These are phyloP conservation scores for Sicus ferrugineus DNA, from an alignment of 2,888 invertebrate species.

Conservation along the genomic window DNA sequence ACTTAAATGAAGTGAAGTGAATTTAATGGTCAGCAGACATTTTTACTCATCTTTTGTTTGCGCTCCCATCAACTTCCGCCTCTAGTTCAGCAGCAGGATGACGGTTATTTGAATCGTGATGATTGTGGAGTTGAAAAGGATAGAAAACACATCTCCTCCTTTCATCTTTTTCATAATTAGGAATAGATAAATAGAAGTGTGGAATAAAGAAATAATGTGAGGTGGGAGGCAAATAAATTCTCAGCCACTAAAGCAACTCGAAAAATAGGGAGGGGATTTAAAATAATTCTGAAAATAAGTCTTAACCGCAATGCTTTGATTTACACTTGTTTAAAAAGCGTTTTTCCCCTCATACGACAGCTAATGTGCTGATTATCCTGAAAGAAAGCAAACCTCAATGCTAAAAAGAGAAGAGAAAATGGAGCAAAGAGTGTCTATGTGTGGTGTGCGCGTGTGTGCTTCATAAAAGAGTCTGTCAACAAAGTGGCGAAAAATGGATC, in stretches of 20 bases:
- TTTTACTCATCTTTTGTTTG: slow-evolving; percentile 14
- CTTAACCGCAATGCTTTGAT: too few species aligned
- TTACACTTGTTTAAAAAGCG: too few species aligned
- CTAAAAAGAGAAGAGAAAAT: not conserved
- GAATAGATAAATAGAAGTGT: not conserved
- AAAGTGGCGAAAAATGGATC: not conserved
- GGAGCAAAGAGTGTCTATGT: not conserved
- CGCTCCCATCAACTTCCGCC: slow-evolving; percentile 6
- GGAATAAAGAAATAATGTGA: not conserved
- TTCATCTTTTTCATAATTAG: too few species aligned
- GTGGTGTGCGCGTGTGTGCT: not conserved
- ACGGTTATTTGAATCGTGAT: too few species aligned
- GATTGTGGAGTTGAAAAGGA: too few species aligned
- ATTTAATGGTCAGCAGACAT: slow-evolving; percentile 36
- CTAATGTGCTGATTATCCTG: not conserved
- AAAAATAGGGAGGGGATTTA: too few species aligned
- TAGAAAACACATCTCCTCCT: too few species aligned
- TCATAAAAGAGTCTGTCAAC: not conserved
- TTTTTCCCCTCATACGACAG: too few species aligned
- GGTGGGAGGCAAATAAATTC: not conserved
- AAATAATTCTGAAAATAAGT: too few species aligned
- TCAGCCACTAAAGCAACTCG: too few species aligned
- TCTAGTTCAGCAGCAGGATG: slow-evolving; percentile 2
- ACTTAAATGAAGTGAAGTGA: slow-evolving; percentile 36
- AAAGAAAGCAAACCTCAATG: not conserved